Evolutionary conservation across 2,888 invertebrate genomes (phyloP).

Genomic region (Ceriagrion tenellum): DNA sequence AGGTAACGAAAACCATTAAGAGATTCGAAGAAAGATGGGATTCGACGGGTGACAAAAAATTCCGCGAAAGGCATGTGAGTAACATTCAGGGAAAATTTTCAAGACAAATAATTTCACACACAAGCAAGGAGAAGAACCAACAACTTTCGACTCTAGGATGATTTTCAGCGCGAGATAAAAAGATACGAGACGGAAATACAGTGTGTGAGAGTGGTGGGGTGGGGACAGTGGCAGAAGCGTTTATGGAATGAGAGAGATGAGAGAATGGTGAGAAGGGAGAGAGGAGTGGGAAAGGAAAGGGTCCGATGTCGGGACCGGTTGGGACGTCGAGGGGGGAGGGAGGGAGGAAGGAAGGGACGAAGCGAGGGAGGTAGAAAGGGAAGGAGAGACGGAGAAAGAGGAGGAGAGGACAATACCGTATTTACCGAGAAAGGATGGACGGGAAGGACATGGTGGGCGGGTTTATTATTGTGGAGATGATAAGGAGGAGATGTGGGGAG

Average conservation of each 20-base stretch:
- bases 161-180: neutral
- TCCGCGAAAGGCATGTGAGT: neutral
- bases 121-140: neutral
- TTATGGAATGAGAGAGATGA: neutral
- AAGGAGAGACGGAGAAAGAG: neutral
- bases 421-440: conserved; percentile 22
- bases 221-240: neutral
- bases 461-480: conserved; percentile 42
- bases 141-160: neutral
- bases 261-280: no score
- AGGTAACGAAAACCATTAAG: no score
- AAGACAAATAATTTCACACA: neutral
- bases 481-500: neutral
- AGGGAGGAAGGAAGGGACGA: neutral
- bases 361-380: neutral
- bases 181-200: neutral
- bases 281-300: conserved; percentile 39
- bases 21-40: no score
- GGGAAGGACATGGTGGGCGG: conserved; percentile 58
- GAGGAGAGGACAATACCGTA: neutral
- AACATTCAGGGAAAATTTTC: neutral
- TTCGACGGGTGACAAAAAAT: neutral
- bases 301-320: neutral
- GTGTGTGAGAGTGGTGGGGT: neutral
- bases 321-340: neutral